Conservation (phyloP, 2,797 vertebrate genomes). For the Tenualosa ilisha region DNA sequence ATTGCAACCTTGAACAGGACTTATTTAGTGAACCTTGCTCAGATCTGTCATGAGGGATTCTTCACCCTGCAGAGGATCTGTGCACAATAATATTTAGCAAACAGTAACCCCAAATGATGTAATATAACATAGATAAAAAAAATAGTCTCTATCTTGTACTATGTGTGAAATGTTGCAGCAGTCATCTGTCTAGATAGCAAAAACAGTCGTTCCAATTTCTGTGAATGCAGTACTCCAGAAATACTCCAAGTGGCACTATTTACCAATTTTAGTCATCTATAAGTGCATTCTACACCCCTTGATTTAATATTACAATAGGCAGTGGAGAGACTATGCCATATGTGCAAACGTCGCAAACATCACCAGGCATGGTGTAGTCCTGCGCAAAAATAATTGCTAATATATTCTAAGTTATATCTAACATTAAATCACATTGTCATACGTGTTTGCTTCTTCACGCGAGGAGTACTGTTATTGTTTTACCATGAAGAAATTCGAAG, state of each 20-base stretch:
- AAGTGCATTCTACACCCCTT: slow-evolving; percentile 49
- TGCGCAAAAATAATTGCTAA: neutral
- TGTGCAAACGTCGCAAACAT: slow-evolving; percentile 23
- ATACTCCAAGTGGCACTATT: slow-evolving; percentile 58
- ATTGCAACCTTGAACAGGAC: too few relatives aligned
- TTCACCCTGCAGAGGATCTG: too few relatives aligned
- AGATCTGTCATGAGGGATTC: too few relatives aligned
- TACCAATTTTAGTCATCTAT: slow-evolving; percentile 35
- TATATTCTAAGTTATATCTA: neutral
- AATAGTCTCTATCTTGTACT: too few relatives aligned
- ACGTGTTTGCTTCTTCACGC: too few relatives aligned
- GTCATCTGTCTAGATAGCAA: too few relatives aligned
- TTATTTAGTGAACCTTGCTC: too few relatives aligned
- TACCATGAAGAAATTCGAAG: neutral
- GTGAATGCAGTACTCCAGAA: slow-evolving; percentile 42
- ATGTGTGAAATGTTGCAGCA: too few relatives aligned
- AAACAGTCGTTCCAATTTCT: too few relatives aligned
- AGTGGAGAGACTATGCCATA: neutral
- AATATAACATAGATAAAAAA: too few relatives aligned
- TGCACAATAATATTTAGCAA: too few relatives aligned
- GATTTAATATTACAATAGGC: neutral
- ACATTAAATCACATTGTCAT: neutral
- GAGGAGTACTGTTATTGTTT: neutral
- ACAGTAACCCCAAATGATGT: too few relatives aligned
- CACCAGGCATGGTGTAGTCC: neutral